A percentile compares a stretch with the other conserved stretches of the same genome.
These are phyloP conservation scores for Halocynthia aurantium DNA, from an alignment of 23 tunicate genomes.

Conservation along the genomic window DNA sequence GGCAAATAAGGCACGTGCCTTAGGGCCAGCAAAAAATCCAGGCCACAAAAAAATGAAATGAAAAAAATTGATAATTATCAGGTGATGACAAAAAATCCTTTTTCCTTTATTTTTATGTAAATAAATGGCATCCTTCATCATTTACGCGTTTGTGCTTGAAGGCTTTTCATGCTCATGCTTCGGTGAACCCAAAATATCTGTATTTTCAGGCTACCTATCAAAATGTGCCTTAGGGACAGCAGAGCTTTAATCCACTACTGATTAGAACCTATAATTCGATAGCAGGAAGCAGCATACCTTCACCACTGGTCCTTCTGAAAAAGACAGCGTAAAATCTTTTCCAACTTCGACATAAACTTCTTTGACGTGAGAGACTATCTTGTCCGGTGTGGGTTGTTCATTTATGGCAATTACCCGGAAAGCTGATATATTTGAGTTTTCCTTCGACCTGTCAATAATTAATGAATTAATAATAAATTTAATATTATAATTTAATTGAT, in stretches of 20 bases:
- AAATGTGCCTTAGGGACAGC: too few species aligned
- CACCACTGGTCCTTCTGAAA: slow-evolving; percentile 36
- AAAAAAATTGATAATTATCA: too few species aligned
- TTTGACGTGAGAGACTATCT: slow-evolving; percentile 31
- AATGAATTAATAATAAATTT: neutral
- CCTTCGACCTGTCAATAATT: slow-evolving; percentile 15
- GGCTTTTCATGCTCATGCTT: too few species aligned
- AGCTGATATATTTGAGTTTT: slow-evolving; percentile 10
- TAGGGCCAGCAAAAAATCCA: too few species aligned
- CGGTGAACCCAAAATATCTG: too few species aligned
- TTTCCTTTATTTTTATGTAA: too few species aligned
- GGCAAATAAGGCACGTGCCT: too few species aligned
- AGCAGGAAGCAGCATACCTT: slow-evolving; percentile 7
- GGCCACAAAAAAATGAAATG: too few species aligned
- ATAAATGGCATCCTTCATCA: too few species aligned
- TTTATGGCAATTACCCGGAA: slow-evolving; percentile 50
- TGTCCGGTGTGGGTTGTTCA: slow-evolving; percentile 20
- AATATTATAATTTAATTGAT: neutral
- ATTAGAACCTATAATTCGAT: neutral
- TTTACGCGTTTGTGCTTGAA: too few species aligned
- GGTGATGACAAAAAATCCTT: too few species aligned
- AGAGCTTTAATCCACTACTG: neutral
- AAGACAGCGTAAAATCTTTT: slow-evolving; percentile 18
- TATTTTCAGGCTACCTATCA: too few species aligned
- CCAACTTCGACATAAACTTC: slow-evolving; percentile 37